Evolutionary conservation across 2,888 invertebrate species (phyloP), one percentile per base, ranked within the genome.

Genomic region (Odontocerum albicorne): DNA sequence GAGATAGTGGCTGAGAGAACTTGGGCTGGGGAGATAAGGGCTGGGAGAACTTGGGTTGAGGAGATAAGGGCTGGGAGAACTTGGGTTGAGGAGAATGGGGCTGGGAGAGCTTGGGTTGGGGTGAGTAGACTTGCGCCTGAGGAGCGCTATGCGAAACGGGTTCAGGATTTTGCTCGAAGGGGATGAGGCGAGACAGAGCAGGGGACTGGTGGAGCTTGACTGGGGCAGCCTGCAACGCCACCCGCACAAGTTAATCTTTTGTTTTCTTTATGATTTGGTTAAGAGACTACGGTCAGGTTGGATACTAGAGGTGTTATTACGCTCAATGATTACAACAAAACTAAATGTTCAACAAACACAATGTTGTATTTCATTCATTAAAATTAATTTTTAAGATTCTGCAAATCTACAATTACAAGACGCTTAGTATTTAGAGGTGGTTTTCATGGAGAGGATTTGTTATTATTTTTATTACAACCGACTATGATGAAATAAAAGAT

Each of bases 121-220:
- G 68, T 64, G 63, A 60, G 68, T 69, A 65, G 72, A 67, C 62
- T 66, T 62, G 67, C 69, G 64, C 67, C 69, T 63, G 64, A 65
- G 52, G 64, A 68, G 66, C 65, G 62, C 54, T 51, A 66, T 67
- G 27, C 62, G 57, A 27, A 62, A 43, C 31, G 66, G 68, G 71
- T 72, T 75, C 73, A 73, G 72, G 20, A 22, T 59, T 55, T 19
- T 31, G 51, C 39, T 58, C 57, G 40, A 59, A 38, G 16, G 61
- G 61, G 33, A 61, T 56, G 4, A 61, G 52, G 32, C 61, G 55
- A 35, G 58, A 44, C 6, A 58, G 53, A 31, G 61, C 58, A 16
- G 61, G 61, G 46, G 61, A 61, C 53, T 61, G 61, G 44, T 51
- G 32, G 52, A 57, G 38, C 49, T 60, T 57, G 42, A 46, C 54